Evolutionary conservation across 2,797 vertebrate genomes (phyloP), one percentile per base, ranked within the genome.

Genomic region (Huso huso): DNA sequence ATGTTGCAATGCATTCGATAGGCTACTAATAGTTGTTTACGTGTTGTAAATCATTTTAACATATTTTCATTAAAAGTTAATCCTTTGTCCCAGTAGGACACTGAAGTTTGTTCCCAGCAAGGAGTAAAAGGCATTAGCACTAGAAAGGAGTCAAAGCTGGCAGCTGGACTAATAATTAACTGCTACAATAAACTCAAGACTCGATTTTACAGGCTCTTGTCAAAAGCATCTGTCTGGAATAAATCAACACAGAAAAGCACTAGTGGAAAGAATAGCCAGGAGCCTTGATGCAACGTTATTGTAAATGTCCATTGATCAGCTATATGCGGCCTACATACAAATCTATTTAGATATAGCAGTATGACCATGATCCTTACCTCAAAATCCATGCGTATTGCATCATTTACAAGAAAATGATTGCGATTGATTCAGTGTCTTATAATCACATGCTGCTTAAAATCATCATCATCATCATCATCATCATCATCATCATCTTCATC

Each of bases 171-270:
- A 80, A 82, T 84, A 86, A 88, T 86, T 87, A 87, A 86, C 78
- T 81, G 72, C 74, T 77, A 81, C 81, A 85, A 84, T 85, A 89
- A 89, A 87, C 77, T 77, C 71, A 86, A 78, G 77, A 87, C 82
- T 90, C 87, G 83, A 90, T 92, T 94, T 92, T 92, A 90, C 84
- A 81, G 81, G 79, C 78, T 85, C 75, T 87, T 88, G 89, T 91
- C 87, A 84, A 87, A 91, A 87, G 82, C 83, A 90, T 91, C 88
- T 93, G 89, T 85, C 84, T 81, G 75, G 75, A 82, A 85, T 92
- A 92, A 94, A 92, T 91, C 88, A 91, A 78, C 74, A 73, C 49
- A 49, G 69, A 68, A 68, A 68, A 52, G 64, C 37, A 51, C 23
- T 4, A 37, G 23, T 37, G 23, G 23, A 37, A 37, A 37, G 23